Percentiles rank a stretch among this genome's conserved stretches.
Conservation (phyloP, 2,797 vertebrate genomes). For the Arnoldichthys spilopterus region DNA sequence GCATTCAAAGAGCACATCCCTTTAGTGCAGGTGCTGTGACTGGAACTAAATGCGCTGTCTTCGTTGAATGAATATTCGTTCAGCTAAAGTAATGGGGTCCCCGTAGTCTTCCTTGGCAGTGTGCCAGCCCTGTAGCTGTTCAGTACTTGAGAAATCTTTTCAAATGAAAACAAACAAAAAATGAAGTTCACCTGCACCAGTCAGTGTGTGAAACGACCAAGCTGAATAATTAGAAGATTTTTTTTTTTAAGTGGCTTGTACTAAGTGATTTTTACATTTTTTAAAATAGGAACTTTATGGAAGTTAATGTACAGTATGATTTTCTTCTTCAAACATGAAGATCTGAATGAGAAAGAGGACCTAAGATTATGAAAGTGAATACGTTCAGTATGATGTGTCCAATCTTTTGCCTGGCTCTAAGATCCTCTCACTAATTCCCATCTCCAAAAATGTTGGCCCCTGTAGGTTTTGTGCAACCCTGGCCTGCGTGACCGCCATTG, state of each 20-base stretch:
- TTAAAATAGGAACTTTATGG: not conserved
- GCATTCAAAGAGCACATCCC: conserved; percentile 84
- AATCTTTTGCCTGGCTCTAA: not conserved
- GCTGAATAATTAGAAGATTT: not conserved
- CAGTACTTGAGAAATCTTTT: conserved; percentile 8
- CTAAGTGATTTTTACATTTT: not conserved
- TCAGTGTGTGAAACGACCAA: not conserved
- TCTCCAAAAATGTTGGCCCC: not conserved
- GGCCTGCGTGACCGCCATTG: conserved; percentile 85
- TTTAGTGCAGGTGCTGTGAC: conserved; percentile 77
- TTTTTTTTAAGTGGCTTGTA: not conserved
- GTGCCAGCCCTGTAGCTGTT: not conserved
- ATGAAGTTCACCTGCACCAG: not conserved
- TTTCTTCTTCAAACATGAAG: no score
- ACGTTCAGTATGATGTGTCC: no score
- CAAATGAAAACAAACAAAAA: not conserved
- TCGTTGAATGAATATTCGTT: not conserved
- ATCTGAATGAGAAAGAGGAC: no score
- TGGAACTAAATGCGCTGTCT: not conserved
- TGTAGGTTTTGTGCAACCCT: conserved; percentile 83
- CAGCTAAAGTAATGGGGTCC: not conserved
- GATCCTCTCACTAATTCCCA: not conserved
- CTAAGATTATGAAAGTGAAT: no score
- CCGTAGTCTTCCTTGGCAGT: not conserved
- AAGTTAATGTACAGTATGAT: not conserved